Conservation (phyloP, 2,888 invertebrate species). For the Pseudanteris insignis region DNA sequence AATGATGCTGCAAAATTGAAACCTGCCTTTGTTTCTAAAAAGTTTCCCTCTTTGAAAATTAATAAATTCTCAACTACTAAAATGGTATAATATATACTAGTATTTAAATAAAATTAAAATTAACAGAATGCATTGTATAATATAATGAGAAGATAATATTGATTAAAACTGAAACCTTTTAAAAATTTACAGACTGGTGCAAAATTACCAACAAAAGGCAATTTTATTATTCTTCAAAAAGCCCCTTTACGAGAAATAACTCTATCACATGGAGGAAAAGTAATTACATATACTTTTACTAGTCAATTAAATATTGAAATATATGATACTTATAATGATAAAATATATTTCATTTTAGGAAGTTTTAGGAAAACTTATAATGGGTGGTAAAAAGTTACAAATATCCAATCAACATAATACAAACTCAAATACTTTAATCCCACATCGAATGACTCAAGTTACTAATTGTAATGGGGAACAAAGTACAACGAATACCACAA, state of each 20-base stretch:
- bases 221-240: conserved; percentile 72
- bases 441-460: conserved; percentile 47
- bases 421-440: conserved; percentile 51
- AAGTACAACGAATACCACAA: conserved; percentile 48
- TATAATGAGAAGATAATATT: too few species aligned
- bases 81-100: too few species aligned
- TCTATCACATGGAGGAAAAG: conserved; percentile 62
- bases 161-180: too few species aligned
- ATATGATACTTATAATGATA: neutral
- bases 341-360: conserved; percentile 58
- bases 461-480: conserved; percentile 55
- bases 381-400: conserved; percentile 58
- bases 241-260: conserved; percentile 68
- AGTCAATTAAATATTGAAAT: too few species aligned
- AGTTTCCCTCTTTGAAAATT: conserved; percentile 51
- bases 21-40: conserved; percentile 51
- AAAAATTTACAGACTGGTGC: conserved; percentile 48
- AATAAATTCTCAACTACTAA: conserved; percentile 55
- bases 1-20: conserved; percentile 45
- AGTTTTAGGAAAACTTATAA: conserved; percentile 61
- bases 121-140: too few species aligned
- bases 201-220: conserved; percentile 68
- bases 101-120: too few species aligned
- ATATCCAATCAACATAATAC: conserved; percentile 53
- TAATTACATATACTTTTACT: too few species aligned